phyloP scores from a whole-genome alignment of 2,797 vertebrate genomes.

The Simalia tracyae region DNA sequence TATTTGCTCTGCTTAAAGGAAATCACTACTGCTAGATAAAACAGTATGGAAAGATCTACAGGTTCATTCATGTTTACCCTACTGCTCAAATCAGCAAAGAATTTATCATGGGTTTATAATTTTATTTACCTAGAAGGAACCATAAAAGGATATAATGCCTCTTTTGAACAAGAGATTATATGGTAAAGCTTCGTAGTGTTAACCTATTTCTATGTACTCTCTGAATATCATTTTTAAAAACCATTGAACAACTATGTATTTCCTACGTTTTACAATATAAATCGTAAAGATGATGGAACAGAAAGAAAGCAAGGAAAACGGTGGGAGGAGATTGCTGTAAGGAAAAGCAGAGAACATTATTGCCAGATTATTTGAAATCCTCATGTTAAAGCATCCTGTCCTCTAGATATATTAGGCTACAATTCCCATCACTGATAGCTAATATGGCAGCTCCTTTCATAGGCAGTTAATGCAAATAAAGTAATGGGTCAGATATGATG shows the following conservation, averaged over 20 bases:
- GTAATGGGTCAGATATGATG: no score
- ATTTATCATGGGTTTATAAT: background rate
- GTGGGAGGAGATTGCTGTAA: background rate
- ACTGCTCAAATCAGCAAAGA: background rate
- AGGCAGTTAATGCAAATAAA: no score
- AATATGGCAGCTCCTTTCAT: background rate
- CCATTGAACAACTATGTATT: background rate
- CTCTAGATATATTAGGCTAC: no score
- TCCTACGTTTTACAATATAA: background rate
- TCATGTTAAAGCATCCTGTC: no score
- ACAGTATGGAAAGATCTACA: background rate
- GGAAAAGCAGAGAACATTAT: background rate
- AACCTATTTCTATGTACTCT: background rate
- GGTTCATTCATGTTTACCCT: background rate
- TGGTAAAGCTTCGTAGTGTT: background rate
- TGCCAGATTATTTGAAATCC: no score
- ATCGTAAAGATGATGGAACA: background rate
- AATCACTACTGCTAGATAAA: slow-evolving; percentile 16
- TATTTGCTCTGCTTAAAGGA: slow-evolving; percentile 22
- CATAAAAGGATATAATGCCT: background rate
- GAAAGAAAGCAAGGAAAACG: background rate
- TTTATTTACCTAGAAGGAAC: background rate
- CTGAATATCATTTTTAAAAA: background rate
- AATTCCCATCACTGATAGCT: background rate
- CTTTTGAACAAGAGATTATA: background rate